phyloP scores from a whole-genome alignment of 1,140 invertebrate species.

The Uloborus diversus region DNA sequence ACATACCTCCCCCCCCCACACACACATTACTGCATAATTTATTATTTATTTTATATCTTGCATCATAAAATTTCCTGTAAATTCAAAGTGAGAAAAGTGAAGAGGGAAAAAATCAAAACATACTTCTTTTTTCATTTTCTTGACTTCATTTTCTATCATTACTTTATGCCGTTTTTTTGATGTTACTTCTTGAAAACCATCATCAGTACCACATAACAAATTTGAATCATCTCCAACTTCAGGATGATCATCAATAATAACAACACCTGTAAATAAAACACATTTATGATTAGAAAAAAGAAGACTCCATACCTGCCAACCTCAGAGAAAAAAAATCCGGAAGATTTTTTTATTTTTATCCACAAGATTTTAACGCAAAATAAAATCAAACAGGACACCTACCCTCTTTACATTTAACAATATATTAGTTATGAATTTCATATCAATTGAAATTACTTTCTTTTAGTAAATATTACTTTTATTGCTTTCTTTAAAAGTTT shows the following conservation, averaged over 20 bases:
- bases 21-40: neutral
- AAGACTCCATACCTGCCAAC: no score
- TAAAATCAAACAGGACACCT: no score
- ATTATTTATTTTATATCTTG: neutral
- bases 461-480: no score
- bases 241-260: constrained; percentile 71
- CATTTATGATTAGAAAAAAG: no score
- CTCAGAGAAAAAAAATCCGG: no score
- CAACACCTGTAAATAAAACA: constrained; percentile 68
- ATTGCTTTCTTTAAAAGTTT: no score
- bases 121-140: constrained; percentile 60
- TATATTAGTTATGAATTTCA: no score
- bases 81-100: neutral
- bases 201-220: constrained; percentile 70
- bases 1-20: no score
- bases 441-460: no score
- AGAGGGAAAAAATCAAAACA: neutral
- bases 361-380: no score
- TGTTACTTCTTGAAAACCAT: constrained; percentile 87
- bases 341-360: no score
- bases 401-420: no score
- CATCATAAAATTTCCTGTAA: neutral
- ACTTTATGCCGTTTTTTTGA: constrained; percentile 75
- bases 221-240: constrained; percentile 69
- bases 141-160: constrained; percentile 63